Evolutionary conservation across 1,140 invertebrate genomes (phyloP).

Genomic region (Xylocopa sonorina): DNA sequence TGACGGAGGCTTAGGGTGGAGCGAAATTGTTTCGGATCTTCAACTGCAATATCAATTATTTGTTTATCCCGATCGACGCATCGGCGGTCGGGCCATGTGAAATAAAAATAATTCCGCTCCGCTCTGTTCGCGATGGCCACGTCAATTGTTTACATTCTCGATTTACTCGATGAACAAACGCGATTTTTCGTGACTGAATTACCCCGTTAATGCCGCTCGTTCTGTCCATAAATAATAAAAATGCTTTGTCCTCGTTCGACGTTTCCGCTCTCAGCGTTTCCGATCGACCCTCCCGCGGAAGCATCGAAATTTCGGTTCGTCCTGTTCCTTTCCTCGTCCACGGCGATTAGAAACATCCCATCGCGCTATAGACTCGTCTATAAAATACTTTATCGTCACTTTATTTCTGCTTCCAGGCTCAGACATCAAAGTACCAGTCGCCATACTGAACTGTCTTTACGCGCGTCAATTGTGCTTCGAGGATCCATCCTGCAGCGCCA

Average conservation of each 20-base stretch:
- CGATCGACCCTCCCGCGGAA: background rate
- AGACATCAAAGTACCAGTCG: conserved; percentile 87
- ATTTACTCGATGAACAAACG: conserved; percentile 41
- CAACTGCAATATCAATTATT: background rate
- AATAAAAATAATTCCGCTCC: background rate
- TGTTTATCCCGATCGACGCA: background rate
- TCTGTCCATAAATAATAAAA: conserved; percentile 51
- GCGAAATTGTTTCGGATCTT: background rate
- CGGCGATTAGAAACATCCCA: background rate
- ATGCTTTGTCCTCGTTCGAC: conserved; percentile 53
- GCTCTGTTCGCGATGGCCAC: background rate
- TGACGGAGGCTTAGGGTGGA: background rate
- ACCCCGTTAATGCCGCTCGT: conserved; percentile 7
- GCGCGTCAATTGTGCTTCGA: conserved; percentile 93
- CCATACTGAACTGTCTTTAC: conserved; percentile 92
- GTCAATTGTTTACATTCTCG: background rate
- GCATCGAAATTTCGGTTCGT: background rate
- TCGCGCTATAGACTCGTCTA: background rate
- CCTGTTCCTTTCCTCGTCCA: background rate
- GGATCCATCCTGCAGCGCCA: conserved; percentile 92
- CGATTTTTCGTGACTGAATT: conserved; percentile 52
- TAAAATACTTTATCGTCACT: conserved; percentile 1
- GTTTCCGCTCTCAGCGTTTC: conserved; percentile 2
- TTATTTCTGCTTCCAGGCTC: conserved; percentile 84
- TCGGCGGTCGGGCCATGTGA: background rate